Percentiles rank a stretch among this genome's conserved stretches.
These are phyloP conservation scores for Nomada flava DNA, from an alignment of 2,888 invertebrate genomes.

Conservation along the genomic window DNA sequence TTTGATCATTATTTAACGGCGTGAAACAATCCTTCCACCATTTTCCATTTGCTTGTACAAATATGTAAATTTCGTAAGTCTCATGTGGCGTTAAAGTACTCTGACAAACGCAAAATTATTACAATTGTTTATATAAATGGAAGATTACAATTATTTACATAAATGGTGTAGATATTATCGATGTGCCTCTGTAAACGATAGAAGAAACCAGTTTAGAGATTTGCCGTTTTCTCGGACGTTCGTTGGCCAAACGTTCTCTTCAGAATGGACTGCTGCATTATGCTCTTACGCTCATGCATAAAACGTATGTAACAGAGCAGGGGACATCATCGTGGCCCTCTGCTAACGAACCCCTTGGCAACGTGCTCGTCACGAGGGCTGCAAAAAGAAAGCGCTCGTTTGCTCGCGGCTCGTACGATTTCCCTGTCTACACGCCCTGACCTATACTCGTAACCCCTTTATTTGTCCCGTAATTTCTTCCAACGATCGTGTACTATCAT, in stretches of 20 bases:
- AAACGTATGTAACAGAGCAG: conserved; percentile 46
- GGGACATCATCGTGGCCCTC: conserved; percentile 40
- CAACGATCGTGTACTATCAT: conserved; percentile 7
- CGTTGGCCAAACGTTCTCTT: conserved; percentile 4
- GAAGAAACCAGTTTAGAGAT: neutral
- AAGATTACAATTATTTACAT: too few relatives aligned
- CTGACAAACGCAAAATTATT: neutral
- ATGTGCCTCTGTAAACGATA: neutral
- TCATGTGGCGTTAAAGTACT: too few relatives aligned
- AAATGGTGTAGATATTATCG: neutral
- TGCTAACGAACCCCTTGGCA: conserved; percentile 68
- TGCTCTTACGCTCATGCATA: conserved; percentile 49
- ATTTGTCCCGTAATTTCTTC: conserved; percentile 20
- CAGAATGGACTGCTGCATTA: conserved; percentile 30
- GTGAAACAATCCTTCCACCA: neutral
- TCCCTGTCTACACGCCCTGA: conserved; percentile 31
- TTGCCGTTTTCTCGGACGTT: neutral
- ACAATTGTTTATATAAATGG: too few relatives aligned
- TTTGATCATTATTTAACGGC: neutral
- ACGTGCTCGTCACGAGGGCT: conserved; percentile 59
- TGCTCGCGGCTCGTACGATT: conserved; percentile 57
- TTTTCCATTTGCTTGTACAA: neutral
- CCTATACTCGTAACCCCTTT: conserved; percentile 16
- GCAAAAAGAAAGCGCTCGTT: conserved; percentile 60
- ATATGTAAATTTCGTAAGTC: neutral